Conservation (phyloP, 37 sponge, comb jelly and placozoan genomes). For the Geodia barretti region DNA sequence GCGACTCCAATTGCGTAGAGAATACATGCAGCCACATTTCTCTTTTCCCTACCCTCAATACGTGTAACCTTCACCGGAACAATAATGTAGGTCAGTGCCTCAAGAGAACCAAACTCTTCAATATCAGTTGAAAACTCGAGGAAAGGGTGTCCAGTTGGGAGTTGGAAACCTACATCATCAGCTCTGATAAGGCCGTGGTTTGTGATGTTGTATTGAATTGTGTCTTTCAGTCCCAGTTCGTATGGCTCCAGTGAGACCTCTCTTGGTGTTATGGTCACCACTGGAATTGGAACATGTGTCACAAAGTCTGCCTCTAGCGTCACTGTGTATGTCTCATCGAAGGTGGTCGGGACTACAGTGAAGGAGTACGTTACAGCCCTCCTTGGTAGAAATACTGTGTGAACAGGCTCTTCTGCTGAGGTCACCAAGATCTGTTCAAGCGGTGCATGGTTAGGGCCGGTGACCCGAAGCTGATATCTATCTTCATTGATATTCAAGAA, state of each 20-base stretch:
- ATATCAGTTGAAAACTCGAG: constrained; percentile 9
- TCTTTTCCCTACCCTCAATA: background rate
- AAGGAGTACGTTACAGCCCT: constrained; percentile 34
- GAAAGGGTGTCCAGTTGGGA: constrained; percentile 37
- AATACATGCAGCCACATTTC: background rate
- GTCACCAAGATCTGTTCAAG: constrained; percentile 11
- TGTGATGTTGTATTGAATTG: constrained; percentile 38
- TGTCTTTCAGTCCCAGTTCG: constrained; percentile 23
- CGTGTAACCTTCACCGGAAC: constrained; percentile 18
- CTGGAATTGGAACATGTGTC: constrained; percentile 44
- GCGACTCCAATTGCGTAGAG: constrained; percentile 19
- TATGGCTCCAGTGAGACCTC: constrained; percentile 32
- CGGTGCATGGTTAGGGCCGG: constrained; percentile 21
- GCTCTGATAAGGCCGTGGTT: constrained; percentile 53
- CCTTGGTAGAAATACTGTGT: constrained; percentile 38
- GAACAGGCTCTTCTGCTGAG: constrained; percentile 1
- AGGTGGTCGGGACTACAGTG: constrained; percentile 28
- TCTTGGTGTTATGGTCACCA: constrained; percentile 38
- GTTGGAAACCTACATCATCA: constrained; percentile 22
- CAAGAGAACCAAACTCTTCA: constrained; percentile 14
- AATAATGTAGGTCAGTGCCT: constrained; percentile 20
- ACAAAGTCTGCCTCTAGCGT: constrained; percentile 45
- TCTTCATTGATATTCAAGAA: constrained; percentile 41
- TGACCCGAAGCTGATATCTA: constrained; percentile 23
- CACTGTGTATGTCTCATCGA: constrained; percentile 34